Evolutionary conservation across 1,140 invertebrate genomes (phyloP).

Genomic region (Myzus persicae): DNA sequence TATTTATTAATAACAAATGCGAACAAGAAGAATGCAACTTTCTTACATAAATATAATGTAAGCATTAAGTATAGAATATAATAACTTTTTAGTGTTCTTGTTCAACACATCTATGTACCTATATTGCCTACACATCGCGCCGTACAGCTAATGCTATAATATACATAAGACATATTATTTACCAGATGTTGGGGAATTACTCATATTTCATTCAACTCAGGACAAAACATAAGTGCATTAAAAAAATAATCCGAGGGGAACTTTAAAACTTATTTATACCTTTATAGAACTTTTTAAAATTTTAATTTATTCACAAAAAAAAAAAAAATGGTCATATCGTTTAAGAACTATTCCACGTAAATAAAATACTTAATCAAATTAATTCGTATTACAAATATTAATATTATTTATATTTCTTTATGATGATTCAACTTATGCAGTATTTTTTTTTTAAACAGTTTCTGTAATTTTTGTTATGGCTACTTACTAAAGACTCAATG

Average conservation of each 20-base stretch:
- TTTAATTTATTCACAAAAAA: too few relatives aligned
- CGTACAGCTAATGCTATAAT: background rate
- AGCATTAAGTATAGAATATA: background rate
- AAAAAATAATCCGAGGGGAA: background rate
- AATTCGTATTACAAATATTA: too few relatives aligned
- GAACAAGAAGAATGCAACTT: background rate
- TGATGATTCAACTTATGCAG: too few relatives aligned
- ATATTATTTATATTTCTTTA: too few relatives aligned
- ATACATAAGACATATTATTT: too few relatives aligned
- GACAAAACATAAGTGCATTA: background rate
- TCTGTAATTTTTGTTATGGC: too few relatives aligned
- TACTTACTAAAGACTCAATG: too few relatives aligned
- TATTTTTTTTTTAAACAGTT: too few relatives aligned
- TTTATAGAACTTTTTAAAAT: too few relatives aligned
- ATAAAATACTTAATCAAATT: background rate
- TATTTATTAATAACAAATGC: background rate
- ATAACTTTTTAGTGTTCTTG: background rate
- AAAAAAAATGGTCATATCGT: rapidly evolving
- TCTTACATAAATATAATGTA: background rate
- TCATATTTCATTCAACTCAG: background rate
- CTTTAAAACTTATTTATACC: background rate
- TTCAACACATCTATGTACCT: background rate
- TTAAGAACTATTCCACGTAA: background rate
- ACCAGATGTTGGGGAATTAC: background rate
- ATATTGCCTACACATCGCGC: background rate